Percentiles rank a stretch among this genome's conserved stretches.
Evolutionary conservation across 2,113 vertebrate genomes (phyloP).

Genomic region (Protobothrops flavoviridis): DNA sequence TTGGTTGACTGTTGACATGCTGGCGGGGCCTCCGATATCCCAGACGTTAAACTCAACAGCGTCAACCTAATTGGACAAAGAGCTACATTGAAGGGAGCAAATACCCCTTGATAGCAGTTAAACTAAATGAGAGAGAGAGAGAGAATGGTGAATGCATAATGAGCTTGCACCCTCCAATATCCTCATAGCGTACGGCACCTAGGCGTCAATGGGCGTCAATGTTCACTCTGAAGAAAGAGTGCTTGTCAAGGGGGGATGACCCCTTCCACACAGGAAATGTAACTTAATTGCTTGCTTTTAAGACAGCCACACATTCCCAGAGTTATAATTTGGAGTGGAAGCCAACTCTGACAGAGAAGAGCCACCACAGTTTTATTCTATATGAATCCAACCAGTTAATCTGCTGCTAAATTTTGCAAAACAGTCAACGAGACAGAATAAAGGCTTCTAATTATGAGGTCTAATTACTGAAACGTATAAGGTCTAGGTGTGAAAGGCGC

Average conservation of each 20-base stretch:
- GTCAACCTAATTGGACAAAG: slow-evolving; percentile 81
- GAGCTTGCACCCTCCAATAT: not conserved
- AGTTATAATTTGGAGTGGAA: not conserved
- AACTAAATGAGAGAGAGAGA: slow-evolving; percentile 11
- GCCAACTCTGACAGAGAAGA: not conserved
- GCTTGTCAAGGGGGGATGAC: slow-evolving; percentile 56
- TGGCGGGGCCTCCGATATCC: slow-evolving; percentile 92
- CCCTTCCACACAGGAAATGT: slow-evolving; percentile 62
- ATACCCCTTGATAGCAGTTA: slow-evolving; percentile 37
- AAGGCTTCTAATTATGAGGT: not conserved
- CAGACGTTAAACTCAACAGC: slow-evolving; percentile 90
- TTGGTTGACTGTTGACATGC: slow-evolving; percentile 96
- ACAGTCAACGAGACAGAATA: not conserved
- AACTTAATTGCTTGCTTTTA: slow-evolving; percentile 32
- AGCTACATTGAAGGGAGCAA: slow-evolving; percentile 53
- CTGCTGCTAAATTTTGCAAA: not conserved
- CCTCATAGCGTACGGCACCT: slow-evolving; percentile 28
- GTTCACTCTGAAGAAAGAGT: slow-evolving; percentile 51
- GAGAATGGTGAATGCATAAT: slow-evolving; percentile 42
- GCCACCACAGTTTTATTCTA: not conserved
- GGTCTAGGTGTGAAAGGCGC: not conserved
- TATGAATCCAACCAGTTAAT: not conserved
- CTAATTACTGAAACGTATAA: not conserved
- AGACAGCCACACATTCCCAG: not conserved
- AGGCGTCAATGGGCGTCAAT: slow-evolving; percentile 40